Percentiles rank a stretch among this genome's conserved stretches.
These are phyloP conservation scores for Pantelozetes paolii DNA, from an alignment of 2,888 invertebrate species.

Conservation along the genomic window DNA sequence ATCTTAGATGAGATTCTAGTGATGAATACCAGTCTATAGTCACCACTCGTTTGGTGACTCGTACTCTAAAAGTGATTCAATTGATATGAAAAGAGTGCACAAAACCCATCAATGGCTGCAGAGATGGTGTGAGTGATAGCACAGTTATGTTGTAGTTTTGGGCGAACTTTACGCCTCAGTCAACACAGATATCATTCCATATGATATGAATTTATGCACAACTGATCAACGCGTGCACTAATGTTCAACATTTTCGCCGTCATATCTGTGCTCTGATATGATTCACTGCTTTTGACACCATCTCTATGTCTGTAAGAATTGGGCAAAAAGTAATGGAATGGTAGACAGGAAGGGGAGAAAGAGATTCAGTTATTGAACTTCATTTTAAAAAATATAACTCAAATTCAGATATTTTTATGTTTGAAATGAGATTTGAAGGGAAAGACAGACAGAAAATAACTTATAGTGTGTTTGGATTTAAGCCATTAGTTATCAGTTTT, in stretches of 20 bases:
- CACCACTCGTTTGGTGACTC: too few relatives aligned
- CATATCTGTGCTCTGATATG: conserved; percentile 8
- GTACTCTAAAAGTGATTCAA: neutral
- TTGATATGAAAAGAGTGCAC: neutral
- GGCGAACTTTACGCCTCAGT: conserved; percentile 10
- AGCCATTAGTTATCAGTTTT: too few relatives aligned
- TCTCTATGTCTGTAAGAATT: neutral
- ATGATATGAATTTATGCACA: conserved; percentile 33
- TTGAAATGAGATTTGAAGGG: too few relatives aligned
- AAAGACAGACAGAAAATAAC: too few relatives aligned
- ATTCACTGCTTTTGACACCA: conserved; percentile 31
- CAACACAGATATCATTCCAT: conserved; percentile 14
- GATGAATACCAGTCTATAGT: too few relatives aligned
- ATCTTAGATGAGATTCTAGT: too few relatives aligned
- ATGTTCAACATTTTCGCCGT: conserved; percentile 3
- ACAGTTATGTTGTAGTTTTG: neutral
- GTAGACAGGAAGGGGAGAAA: neutral
- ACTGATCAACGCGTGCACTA: conserved; percentile 29
- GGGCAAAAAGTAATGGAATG: neutral
- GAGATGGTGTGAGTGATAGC: neutral
- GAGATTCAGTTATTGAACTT: too few relatives aligned
- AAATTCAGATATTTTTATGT: too few relatives aligned
- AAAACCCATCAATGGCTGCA: neutral
- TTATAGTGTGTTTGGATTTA: too few relatives aligned
- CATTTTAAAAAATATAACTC: too few relatives aligned